Evolutionary conservation across 2,888 invertebrate genomes (phyloP), one percentile per base, ranked within the genome.

Genomic region (Drosophila suboccidentalis): DNA sequence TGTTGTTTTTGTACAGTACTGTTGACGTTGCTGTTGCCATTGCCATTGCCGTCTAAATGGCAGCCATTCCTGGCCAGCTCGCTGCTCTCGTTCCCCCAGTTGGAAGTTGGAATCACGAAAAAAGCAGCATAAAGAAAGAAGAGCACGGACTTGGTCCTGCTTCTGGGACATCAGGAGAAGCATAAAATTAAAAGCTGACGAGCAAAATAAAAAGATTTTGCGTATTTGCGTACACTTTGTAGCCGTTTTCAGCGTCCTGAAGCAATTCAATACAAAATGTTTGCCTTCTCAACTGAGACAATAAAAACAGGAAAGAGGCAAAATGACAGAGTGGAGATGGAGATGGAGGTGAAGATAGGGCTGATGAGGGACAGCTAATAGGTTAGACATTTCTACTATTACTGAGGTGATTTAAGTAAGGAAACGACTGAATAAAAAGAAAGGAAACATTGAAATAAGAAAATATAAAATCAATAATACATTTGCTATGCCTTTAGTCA

Each of bases 101-200:
- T 55, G 34, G 46, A 19, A n/a, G 38, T 8, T 55, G 38, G 46
- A 19, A 38, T 50, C 64, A 46, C 54, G 60, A 50, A 57, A 74
- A 77, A 66, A 11, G 26, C 17, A 61, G 44, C 61, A 69, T 38
- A 57, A 62, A 53, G 62, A 41, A 76, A 71, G 59, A 66, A 67
- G 53, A 67, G 71, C 53, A 58, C 55, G 51, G 13, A 39, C 43
- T 34, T 29, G n/a, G 29, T 9, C 41, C 41, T 22, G 34, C 19
- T 26, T 39, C 13, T 62, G 59, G 59, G 63, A 34, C 70, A 38
- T 50, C 55, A 22, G 66, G 75, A 69, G 73, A 75, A 80, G 85
- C 77, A 87, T 77, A 81, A 87, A 87, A 88, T 87, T 87, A 87
- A 87, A 87, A 91, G 90, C 85, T 87, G 91, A 91, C 90, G 91